Conservation (phyloP, 2,113 vertebrate genomes). For the Pelusios castaneus region DNA sequence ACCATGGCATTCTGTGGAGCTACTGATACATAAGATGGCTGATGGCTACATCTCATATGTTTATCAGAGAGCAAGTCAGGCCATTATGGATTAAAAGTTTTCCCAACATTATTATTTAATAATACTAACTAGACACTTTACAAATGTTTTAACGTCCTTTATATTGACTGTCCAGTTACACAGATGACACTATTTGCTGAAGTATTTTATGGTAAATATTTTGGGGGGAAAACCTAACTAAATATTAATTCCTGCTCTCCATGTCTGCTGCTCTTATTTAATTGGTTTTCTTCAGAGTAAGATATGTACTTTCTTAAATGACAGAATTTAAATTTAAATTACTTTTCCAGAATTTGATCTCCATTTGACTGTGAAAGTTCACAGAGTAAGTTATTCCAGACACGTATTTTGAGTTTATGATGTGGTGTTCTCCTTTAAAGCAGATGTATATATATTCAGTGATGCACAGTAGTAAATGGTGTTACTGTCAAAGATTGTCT, state of each 20-base stretch:
- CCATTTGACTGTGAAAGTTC: background rate
- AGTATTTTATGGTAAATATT: background rate
- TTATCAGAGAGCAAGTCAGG: rapidly evolving
- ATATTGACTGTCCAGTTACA: background rate
- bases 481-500: background rate
- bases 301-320: background rate
- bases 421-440: slow-evolving; percentile 54
- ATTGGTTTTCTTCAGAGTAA: background rate
- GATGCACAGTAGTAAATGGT: background rate
- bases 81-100: background rate
- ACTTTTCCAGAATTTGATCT: background rate
- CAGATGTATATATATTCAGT: background rate
- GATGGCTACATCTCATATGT: background rate
- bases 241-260: background rate
- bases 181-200: background rate
- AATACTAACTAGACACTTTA: background rate
- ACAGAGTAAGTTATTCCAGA: background rate
- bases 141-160: background rate
- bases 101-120: background rate
- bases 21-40: background rate
- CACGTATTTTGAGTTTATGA: slow-evolving; percentile 4
- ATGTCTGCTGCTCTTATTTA: background rate
- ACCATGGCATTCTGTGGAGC: background rate
- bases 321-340: background rate
- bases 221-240: background rate